Conservation (phyloP, 2,113 vertebrate species). For the Isichthys henryi region DNA sequence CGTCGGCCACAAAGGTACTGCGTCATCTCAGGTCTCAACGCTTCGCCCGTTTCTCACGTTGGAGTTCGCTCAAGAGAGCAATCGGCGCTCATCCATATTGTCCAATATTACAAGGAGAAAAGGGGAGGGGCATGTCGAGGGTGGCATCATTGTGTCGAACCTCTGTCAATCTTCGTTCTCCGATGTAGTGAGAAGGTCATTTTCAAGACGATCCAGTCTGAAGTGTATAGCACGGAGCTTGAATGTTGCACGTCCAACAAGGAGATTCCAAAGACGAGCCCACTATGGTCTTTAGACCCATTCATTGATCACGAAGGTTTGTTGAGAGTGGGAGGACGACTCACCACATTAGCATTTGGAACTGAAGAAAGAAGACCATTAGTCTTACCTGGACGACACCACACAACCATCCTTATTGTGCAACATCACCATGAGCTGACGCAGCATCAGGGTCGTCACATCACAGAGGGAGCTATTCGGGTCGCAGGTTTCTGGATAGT, state of each 20-base stretch:
- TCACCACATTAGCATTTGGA: not conserved
- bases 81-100: no score
- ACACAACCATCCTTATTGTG: not conserved
- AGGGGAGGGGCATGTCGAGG: not conserved
- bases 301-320: not conserved
- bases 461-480: conserved; percentile 9
- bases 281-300: not conserved
- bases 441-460: conserved; percentile 12
- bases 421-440: not conserved
- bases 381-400: not conserved
- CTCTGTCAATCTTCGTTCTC: not conserved
- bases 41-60: not conserved
- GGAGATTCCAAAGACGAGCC: no score
- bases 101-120: not conserved
- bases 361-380: not conserved
- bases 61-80: not conserved
- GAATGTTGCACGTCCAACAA: not conserved
- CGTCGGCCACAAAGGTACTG: not conserved
- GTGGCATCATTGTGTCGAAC: not conserved
- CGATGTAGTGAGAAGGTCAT: not conserved
- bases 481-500: not conserved
- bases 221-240: not conserved
- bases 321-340: not conserved
- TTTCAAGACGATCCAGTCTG: not conserved
- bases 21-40: not conserved